Conservation (phyloP, 2,797 vertebrate species). For the Phalanger gymnotis region DNA sequence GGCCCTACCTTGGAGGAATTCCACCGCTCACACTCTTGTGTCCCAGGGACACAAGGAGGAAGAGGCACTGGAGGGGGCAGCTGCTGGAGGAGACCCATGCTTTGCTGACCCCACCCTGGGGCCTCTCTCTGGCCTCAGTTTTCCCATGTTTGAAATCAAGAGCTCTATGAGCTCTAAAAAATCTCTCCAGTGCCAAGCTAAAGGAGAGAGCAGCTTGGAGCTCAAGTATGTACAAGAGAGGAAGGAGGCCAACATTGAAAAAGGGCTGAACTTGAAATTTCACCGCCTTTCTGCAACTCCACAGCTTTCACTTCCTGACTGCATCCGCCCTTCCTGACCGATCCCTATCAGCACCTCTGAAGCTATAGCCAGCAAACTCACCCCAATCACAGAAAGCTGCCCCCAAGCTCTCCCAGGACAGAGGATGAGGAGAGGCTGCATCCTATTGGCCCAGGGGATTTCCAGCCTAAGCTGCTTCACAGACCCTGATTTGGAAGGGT, state of each 20-base stretch:
- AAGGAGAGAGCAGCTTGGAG: constrained; percentile 26
- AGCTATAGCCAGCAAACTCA: neutral
- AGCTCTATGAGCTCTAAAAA: constrained; percentile 46
- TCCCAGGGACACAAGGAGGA: neutral
- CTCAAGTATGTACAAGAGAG: constrained; percentile 5
- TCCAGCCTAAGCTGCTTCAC: constrained; percentile 12
- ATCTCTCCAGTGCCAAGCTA: constrained; percentile 9
- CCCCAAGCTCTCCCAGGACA: neutral
- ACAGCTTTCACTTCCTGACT: neutral
- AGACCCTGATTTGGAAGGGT: constrained; percentile 6
- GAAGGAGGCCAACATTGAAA: neutral
- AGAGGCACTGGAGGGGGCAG: neutral
- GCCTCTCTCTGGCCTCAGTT: constrained; percentile 32
- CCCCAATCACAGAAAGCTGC: constrained; percentile 12
- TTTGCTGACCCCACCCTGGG: neutral
- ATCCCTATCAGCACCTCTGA: neutral
- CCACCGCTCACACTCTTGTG: neutral
- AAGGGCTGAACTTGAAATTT: constrained; percentile 32
- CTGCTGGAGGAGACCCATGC: neutral
- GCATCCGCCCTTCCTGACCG: neutral
- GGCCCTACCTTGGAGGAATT: neutral
- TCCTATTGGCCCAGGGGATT: neutral
- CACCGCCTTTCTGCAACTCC: constrained; percentile 31
- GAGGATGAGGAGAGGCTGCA: neutral
- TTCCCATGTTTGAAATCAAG: constrained; percentile 25